Evolutionary conservation across 2,888 invertebrate genomes (phyloP).

Genomic region (Phymatocera aterrima): DNA sequence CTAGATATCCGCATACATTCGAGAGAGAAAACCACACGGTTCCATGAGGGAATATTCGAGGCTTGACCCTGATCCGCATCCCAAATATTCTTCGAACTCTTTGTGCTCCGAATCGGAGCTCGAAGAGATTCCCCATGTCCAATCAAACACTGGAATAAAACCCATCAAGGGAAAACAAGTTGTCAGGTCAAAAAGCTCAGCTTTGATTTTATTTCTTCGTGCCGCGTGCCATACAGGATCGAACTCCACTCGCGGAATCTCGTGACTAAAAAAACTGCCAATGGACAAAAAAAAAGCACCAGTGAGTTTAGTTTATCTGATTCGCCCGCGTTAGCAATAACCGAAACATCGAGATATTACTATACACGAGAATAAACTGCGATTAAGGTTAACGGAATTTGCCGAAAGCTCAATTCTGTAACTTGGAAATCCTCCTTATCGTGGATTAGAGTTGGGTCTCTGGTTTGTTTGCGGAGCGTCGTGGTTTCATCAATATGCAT

Average conservation of each 20-base stretch:
- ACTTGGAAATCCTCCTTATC: background rate
- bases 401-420: background rate
- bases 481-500: slow-evolving; percentile 20
- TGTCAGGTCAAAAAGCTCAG: too few species aligned
- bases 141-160: background rate
- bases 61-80: background rate
- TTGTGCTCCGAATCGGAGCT: background rate
- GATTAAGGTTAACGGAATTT: background rate
- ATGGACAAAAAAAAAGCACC: too few species aligned
- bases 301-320: too few species aligned
- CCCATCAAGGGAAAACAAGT: background rate
- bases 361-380: background rate
- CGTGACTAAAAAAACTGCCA: too few species aligned
- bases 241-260: too few species aligned
- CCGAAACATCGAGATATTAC: background rate
- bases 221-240: too few species aligned
- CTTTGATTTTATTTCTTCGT: too few species aligned
- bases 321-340: background rate
- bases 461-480: slow-evolving; percentile 23
- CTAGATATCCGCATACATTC: background rate
- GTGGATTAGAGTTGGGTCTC: background rate
- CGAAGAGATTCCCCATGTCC: background rate
- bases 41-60: background rate
- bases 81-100: background rate
- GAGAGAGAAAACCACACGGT: background rate